Evolutionary conservation across 2,113 vertebrate genomes (phyloP).

Genomic region (Butorides virescens): DNA sequence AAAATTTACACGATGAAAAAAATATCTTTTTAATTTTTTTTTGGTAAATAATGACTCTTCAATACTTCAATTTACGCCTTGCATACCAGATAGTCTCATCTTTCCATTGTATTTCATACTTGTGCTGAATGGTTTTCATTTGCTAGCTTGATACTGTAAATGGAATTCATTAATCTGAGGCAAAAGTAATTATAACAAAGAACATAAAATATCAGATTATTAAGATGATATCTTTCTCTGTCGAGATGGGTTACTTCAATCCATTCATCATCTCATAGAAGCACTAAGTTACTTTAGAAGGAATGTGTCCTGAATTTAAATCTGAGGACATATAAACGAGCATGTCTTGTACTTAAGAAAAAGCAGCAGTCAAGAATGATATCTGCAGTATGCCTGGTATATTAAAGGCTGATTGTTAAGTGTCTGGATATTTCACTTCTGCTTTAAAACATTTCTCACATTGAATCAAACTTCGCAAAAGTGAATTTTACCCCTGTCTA

Average conservation of each 20-base stretch:
- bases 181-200: conserved; percentile 65
- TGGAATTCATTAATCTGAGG: conserved; percentile 62
- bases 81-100: conserved; percentile 9
- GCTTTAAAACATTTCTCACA: background rate
- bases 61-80: conserved; percentile 20
- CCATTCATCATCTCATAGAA: conserved; percentile 31
- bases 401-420: background rate
- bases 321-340: background rate
- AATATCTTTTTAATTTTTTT: background rate
- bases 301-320: conserved; percentile 45
- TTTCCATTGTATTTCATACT: conserved; percentile 26
- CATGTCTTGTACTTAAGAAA: background rate
- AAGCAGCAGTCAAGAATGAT: background rate
- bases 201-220: conserved; percentile 65
- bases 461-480: background rate
- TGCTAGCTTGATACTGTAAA: conserved; percentile 52
- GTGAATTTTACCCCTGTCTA: background rate
- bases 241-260: conserved; percentile 21
- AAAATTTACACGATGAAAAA: background rate
- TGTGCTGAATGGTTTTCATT: conserved; percentile 38
- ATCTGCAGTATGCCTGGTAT: background rate
- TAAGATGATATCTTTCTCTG: conserved; percentile 57
- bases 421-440: background rate
- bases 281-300: background rate
- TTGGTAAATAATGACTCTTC: background rate